These are phyloP conservation scores for Cisticola juncidis DNA, from an alignment of 2,113 vertebrate species.

Conservation along the genomic window DNA sequence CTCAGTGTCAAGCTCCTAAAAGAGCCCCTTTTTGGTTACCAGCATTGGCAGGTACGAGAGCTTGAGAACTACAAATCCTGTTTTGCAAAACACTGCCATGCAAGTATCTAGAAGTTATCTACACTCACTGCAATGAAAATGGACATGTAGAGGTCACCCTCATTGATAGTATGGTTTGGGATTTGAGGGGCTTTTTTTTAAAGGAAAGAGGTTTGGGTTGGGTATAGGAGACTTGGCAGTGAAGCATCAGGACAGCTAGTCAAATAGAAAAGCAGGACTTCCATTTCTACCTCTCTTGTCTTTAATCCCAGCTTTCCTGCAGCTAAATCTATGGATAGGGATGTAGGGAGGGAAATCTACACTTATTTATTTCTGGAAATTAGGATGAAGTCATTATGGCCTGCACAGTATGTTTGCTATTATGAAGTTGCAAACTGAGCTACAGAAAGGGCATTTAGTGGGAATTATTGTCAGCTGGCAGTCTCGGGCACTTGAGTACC, in stretches of 20 bases:
- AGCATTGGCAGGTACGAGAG: neutral
- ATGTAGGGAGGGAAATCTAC: neutral
- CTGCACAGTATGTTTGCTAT: conserved; percentile 8
- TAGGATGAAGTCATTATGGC: neutral
- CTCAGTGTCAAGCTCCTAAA: neutral
- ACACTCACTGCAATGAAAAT: neutral
- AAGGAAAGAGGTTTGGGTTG: neutral
- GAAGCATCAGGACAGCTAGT: neutral
- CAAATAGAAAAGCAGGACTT: neutral
- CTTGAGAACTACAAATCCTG: neutral
- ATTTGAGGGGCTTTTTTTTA: neutral
- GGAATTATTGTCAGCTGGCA: conserved; percentile 57
- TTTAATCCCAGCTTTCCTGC: neutral
- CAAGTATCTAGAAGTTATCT: neutral
- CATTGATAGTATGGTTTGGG: neutral
- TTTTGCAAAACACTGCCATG: neutral
- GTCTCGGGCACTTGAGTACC: conserved; percentile 44
- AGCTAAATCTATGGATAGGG: neutral
- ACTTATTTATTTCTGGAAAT: conserved; percentile 27
- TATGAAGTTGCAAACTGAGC: conserved; percentile 16
- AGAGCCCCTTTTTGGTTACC: neutral
- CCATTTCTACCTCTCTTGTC: neutral
- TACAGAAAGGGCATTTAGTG: conserved; percentile 25
- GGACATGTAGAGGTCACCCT: neutral
- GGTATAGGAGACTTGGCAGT: neutral